Conservation (phyloP, 2,888 invertebrate species). For the Chymomyza amoena region DNA sequence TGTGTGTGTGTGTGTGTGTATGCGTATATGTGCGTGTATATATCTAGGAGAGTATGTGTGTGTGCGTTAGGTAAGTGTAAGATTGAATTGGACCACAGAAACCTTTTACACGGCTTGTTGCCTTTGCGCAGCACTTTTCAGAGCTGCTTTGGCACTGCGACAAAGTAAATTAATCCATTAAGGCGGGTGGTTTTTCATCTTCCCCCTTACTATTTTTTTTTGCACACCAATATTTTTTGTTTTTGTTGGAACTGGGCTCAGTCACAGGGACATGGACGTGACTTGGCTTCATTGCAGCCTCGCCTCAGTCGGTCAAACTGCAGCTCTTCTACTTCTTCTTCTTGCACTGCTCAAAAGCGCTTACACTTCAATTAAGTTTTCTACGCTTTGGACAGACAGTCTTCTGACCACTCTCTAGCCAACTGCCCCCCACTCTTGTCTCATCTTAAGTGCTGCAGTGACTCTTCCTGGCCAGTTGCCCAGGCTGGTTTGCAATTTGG, state of each 20-base stretch:
- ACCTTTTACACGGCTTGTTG: slow-evolving; percentile 65
- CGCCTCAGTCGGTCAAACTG: background rate
- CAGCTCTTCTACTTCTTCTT: background rate
- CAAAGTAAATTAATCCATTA: slow-evolving; percentile 73
- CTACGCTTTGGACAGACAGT: background rate
- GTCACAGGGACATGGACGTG: slow-evolving; percentile 54
- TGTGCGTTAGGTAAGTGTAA: background rate
- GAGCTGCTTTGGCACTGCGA: slow-evolving; percentile 46
- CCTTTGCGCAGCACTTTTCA: slow-evolving; percentile 19
- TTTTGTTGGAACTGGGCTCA: slow-evolving; percentile 26
- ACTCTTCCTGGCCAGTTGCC: slow-evolving; percentile 47
- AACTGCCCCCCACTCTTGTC: background rate
- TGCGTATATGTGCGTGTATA: background rate
- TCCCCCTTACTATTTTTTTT: slow-evolving; percentile 5
- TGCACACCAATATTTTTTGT: slow-evolving; percentile 5
- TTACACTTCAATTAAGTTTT: slow-evolving; percentile 68
- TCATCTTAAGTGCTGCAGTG: too few species aligned
- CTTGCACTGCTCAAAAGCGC: slow-evolving; percentile 52
- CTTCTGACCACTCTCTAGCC: background rate
- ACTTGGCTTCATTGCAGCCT: slow-evolving; percentile 38
- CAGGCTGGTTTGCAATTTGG: slow-evolving; percentile 57
- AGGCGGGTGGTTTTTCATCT: slow-evolving; percentile 13
- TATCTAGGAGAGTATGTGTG: background rate
- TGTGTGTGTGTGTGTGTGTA: background rate
- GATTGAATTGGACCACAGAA: slow-evolving; percentile 46